phyloP scores from a whole-genome alignment of 2,797 vertebrate genomes.

The Rhynchotus rufescens region DNA sequence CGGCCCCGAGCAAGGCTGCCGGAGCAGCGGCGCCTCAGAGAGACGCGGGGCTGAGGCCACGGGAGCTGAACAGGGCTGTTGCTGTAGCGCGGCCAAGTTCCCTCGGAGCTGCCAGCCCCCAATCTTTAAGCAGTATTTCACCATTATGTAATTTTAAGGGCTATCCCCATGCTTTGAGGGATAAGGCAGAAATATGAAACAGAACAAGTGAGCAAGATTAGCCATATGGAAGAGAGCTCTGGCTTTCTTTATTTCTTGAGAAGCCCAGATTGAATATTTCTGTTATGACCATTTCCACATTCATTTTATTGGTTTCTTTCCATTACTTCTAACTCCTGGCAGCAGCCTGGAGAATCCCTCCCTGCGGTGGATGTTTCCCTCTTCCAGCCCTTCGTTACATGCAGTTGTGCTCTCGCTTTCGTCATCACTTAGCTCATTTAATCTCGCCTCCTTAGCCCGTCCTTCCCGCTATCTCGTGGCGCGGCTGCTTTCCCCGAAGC shows the following conservation, averaged over 20 bases:
- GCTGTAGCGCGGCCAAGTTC: background rate
- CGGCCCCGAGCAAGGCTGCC: background rate
- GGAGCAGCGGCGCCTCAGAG: background rate
- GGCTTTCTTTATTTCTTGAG: background rate
- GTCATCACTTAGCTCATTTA: slow-evolving; percentile 40
- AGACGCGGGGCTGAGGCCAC: background rate
- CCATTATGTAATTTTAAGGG: background rate
- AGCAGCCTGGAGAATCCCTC: slow-evolving; percentile 54
- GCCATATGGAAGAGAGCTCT: background rate
- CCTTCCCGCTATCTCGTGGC: background rate
- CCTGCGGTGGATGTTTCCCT: slow-evolving; percentile 41
- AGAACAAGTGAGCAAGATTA: background rate
- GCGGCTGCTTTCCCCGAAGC: slow-evolving; percentile 26
- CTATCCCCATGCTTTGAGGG: background rate
- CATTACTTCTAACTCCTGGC: slow-evolving; percentile 58
- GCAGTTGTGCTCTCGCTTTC: slow-evolving; percentile 8
- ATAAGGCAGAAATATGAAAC: background rate
- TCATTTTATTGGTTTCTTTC: slow-evolving; percentile 60
- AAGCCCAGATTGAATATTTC: background rate
- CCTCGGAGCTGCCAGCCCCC: background rate
- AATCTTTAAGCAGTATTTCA: background rate
- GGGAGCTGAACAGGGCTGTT: background rate
- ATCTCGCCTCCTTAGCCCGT: slow-evolving; percentile 28
- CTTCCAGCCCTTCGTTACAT: background rate
- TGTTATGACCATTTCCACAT: background rate